A percentile compares a stretch with the other conserved stretches of the same genome.
These are phyloP conservation scores for Volucella zonaria DNA, from an alignment of 2,888 invertebrate species.

Conservation along the genomic window DNA sequence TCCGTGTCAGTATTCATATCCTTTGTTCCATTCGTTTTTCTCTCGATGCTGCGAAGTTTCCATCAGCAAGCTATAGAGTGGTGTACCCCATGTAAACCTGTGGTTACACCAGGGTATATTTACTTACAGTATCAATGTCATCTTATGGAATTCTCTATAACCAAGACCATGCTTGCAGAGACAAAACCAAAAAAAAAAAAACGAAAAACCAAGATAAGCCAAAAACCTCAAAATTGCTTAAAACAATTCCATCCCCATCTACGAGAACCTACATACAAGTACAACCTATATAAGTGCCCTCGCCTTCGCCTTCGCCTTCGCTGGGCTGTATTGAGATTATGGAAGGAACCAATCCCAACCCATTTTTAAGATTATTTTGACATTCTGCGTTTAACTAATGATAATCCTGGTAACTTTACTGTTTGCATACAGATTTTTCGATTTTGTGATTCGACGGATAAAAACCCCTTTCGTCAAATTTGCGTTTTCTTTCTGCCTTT, in stretches of 20 bases:
- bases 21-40: background rate
- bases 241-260: slow-evolving; percentile 47
- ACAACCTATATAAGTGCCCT: too few relatives aligned
- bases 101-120: slow-evolving; percentile 60
- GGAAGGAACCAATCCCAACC: too few relatives aligned
- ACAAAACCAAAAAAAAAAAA: slow-evolving; percentile 4
- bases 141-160: slow-evolving; percentile 35
- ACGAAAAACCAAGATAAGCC: slow-evolving; percentile 4
- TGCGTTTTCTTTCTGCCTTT: background rate
- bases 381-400: slow-evolving; percentile 41
- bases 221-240: slow-evolving; percentile 49
- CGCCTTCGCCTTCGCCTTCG: too few relatives aligned
- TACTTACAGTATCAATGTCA: slow-evolving; percentile 64
- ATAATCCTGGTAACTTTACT: slow-evolving; percentile 51
- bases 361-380: too few relatives aligned
- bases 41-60: slow-evolving; percentile 43
- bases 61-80: slow-evolving; percentile 50
- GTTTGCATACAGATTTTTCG: slow-evolving; percentile 52
- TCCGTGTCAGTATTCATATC: background rate
- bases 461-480: slow-evolving; percentile 29
- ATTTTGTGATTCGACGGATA: slow-evolving; percentile 1
- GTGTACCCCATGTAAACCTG: slow-evolving; percentile 61
- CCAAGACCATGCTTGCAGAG: slow-evolving; percentile 31
- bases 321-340: too few relatives aligned
- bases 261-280: too few relatives aligned